Evolutionary conservation across 2,113 vertebrate species (phyloP), one percentile per base, ranked within the genome.

Genomic region (Eclectus roratus): DNA sequence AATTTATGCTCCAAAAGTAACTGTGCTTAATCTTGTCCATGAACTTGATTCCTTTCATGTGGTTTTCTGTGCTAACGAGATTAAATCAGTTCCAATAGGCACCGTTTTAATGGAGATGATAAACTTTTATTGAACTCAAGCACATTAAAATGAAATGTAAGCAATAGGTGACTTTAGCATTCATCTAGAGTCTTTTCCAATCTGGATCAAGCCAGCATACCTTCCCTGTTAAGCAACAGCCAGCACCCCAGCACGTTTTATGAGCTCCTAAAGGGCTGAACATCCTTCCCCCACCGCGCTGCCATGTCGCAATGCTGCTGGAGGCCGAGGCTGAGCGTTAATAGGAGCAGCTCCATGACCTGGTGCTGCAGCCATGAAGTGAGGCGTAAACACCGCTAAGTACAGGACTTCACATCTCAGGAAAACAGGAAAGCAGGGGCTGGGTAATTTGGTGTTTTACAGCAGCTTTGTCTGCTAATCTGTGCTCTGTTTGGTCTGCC

Each of bases 91-190:
- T 98, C 96, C 97, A 98, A 98, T 98, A 98, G 98, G 97, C 97
- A 98, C 97, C 46, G 8, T 96, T 98, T 98, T 98, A 98, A 98
- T 97, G 96, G 97, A 96, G 94, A 97, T 97, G 98, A 98, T 98
- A 98, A 98, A 98, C 98, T 98, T 98, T 97, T 98, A 98, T 97
- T 98, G 98, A 98, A 98, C 98, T 98, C 97, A 18, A 98, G 97
- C 96, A 91, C 97, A 98, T 98, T 98, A 98, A 98, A 98, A 97
- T 98, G 97, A 98, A 98, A 98, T 98, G 98, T 98, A 98, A 98
- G 97, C 98, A 98, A 97, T 97, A 98, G 97, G 98, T 98, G 97
- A 98, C 97, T 98, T 96, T 92, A 97, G 96, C 94, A 87, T 97
- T 95, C 25, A 95, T 89, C 95, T 89, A 85, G 93, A 96, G 94